These are phyloP conservation scores for Acleris sparsana DNA, from an alignment of 2,888 invertebrate genomes.

Conservation along the genomic window DNA sequence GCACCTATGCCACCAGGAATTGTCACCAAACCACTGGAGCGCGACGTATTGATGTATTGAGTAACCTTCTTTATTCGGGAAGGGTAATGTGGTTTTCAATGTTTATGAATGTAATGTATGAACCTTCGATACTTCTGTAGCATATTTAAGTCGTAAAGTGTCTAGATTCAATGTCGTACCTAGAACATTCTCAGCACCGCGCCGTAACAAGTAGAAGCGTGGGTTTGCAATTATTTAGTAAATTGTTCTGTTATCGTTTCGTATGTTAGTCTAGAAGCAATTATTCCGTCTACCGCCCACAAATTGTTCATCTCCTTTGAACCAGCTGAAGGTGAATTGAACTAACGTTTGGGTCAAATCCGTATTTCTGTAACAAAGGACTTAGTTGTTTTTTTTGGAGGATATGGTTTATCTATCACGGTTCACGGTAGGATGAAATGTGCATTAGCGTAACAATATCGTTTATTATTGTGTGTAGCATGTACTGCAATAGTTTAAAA, in stretches of 20 bases:
- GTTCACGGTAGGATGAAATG: no score
- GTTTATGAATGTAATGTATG: neutral
- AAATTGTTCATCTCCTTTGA: slow-evolving; percentile 33
- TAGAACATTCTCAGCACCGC: neutral
- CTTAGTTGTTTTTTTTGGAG: neutral
- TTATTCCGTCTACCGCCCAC: slow-evolving; percentile 57
- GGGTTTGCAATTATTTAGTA: slow-evolving; percentile 46
- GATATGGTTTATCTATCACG: neutral
- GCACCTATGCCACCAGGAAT: slow-evolving; percentile 45
- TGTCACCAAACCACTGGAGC: slow-evolving; percentile 48
- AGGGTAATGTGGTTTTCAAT: neutral
- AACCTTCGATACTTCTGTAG: neutral
- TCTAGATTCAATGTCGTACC: no score
- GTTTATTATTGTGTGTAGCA: no score
- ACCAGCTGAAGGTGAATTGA: slow-evolving; percentile 6
- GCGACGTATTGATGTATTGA: slow-evolving; percentile 43
- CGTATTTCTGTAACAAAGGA: slow-evolving; percentile 8
- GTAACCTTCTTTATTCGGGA: slow-evolving; percentile 16
- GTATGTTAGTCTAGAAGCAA: slow-evolving; percentile 43
- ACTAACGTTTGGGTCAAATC: neutral
- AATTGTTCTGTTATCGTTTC: slow-evolving; percentile 55
- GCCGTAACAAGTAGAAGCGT: slow-evolving; percentile 43
- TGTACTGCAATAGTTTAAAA: no score
- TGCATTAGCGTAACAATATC: no score
- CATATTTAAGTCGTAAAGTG: no score